Evolutionary conservation across 2,888 invertebrate genomes (phyloP), one percentile per base, ranked within the genome.

Genomic region (Scaptomyza flava): DNA sequence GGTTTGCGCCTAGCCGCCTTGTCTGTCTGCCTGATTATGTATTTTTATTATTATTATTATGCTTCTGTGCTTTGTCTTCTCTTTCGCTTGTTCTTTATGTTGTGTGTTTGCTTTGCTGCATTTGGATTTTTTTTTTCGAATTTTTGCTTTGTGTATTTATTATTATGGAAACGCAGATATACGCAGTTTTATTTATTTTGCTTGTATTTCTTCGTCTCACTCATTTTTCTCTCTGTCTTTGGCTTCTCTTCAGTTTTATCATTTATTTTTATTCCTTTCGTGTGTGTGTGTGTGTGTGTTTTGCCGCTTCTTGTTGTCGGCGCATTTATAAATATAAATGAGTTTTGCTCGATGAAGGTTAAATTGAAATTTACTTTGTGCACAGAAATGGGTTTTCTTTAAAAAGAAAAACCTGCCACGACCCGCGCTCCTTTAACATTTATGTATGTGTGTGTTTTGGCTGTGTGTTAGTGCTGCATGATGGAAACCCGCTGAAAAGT

Each of bases 271-370:
- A 77, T 77, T 72, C 68, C 60, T 69, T 77, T 82, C 72, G 69
- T 67, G 57, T 38, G 38, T 38, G 3, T 67, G 63, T 42, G 62
- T 14, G 14, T 38, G 62, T 38, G 8, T 47, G 51, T 17, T 61
- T 52, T 53, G 62, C 54, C 56, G 62, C 46, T 60, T 52, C 72
- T 53, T 68, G 67, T 83, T 85, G 77, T 86, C 81, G 83, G 66
- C 65, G 90, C 89, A 90, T 91, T 91, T 91, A 91, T 91, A 91
- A 91, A 91, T 91, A 91, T 91, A 91, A 91, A 91, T 91, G 90
- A 91, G 87, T 91, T 91, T 74, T 72, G 75, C 84, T 87, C 90
- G 89, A 87, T 85, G 89, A 90, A 82, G 90, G 90, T 90, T 90
- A 90, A 87, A 89, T 90, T 90, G 81, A 87, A 90, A 81, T 85